These are phyloP conservation scores for Myanophis thanlyinensis DNA, from an alignment of 2,113 vertebrate species.

Conservation along the genomic window DNA sequence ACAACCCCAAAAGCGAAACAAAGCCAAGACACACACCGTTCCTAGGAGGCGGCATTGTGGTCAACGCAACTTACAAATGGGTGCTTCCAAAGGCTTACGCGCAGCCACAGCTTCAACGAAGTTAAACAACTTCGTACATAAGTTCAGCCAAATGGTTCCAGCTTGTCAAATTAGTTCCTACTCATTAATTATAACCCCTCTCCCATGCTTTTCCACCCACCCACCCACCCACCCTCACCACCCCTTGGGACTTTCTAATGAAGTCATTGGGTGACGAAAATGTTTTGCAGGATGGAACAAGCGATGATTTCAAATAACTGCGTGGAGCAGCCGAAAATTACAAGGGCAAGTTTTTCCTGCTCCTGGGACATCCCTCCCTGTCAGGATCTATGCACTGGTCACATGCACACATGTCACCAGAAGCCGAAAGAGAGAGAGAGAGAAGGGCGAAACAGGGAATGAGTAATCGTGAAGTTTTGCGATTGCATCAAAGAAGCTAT, in stretches of 20 bases:
- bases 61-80: background rate
- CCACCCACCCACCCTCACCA: too few species aligned
- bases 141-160: too few species aligned
- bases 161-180: background rate
- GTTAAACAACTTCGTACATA: background rate
- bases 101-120: background rate
- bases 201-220: background rate
- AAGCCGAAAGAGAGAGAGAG: background rate
- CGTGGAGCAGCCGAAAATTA: constrained; percentile 25
- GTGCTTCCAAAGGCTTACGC: background rate
- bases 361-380: background rate
- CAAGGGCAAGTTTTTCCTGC: constrained; percentile 29
- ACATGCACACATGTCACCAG: constrained; percentile 7
- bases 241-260: background rate
- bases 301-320: constrained; percentile 28
- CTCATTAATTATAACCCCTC: background rate
- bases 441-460: background rate
- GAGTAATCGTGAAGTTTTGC: background rate
- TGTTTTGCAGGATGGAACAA: constrained; percentile 13
- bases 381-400: constrained; percentile 13
- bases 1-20: background rate
- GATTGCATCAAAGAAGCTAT: background rate
- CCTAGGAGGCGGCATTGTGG: background rate
- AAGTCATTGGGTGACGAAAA: background rate
- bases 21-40: background rate